phyloP scores from a whole-genome alignment of 1,140 invertebrate species.

The Achatina immaculata region DNA sequence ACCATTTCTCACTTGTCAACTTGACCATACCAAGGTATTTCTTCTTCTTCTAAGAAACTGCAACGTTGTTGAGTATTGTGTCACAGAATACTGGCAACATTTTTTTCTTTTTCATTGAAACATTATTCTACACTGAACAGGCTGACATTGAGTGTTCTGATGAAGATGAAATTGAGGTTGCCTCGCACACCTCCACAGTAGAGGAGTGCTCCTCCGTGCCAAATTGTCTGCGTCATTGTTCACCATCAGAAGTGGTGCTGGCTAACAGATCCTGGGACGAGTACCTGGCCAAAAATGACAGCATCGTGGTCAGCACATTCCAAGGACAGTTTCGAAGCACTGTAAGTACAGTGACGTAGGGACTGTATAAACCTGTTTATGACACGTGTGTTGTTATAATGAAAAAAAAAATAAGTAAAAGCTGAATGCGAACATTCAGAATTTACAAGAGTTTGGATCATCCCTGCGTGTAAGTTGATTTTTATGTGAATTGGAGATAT shows the following conservation, averaged over 20 bases:
- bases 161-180: constrained; percentile 36
- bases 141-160: constrained; percentile 40
- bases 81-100: not conserved
- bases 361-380: too few relatives aligned
- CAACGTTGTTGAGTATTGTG: constrained; percentile 31
- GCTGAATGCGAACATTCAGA: too few relatives aligned
- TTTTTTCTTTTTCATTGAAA: not conserved
- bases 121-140: not conserved
- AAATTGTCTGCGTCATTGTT: constrained; percentile 37
- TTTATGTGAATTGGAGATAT: too few relatives aligned
- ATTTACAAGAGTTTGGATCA: too few relatives aligned
- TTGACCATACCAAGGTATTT: too few relatives aligned
- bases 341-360: constrained; percentile 73
- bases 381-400: too few relatives aligned
- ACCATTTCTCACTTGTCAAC: too few relatives aligned
- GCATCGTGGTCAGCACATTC: constrained; percentile 80
- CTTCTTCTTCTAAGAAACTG: too few relatives aligned
- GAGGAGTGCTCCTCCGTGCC: constrained; percentile 30
- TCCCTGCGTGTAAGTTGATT: too few relatives aligned
- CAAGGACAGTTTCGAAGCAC: constrained; percentile 82
- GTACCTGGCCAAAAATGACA: constrained; percentile 76
- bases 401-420: too few relatives aligned
- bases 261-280: constrained; percentile 78
- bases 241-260: constrained; percentile 42
- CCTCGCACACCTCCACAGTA: constrained; percentile 26